phyloP scores from a whole-genome alignment of 2,888 invertebrate species.

The Lochmaea crataegi region DNA sequence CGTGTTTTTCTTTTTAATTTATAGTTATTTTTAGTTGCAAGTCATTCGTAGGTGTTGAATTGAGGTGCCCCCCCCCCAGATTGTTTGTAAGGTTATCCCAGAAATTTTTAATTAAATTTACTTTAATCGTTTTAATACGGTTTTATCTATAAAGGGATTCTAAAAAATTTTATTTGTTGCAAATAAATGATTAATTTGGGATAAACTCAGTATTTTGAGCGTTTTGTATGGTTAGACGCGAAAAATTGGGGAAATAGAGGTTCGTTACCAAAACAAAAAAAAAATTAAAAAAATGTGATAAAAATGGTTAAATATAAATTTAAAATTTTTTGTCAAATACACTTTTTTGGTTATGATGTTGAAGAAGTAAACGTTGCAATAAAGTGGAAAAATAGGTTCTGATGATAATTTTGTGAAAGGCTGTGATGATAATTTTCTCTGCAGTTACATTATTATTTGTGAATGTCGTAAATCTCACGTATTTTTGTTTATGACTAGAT shows the following conservation, averaged over 20 bases:
- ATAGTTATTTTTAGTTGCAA: conserved; percentile 39
- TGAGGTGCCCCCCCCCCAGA: conserved; percentile 28
- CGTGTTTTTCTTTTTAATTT: conserved; percentile 11
- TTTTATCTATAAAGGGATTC: neutral
- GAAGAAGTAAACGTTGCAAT: conserved; percentile 15
- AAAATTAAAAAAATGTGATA: conserved; percentile 42
- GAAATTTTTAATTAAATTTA: neutral
- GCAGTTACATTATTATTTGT: conserved; percentile 8
- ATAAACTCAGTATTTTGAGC: conserved; percentile 23
- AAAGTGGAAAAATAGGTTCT: conserved; percentile 30
- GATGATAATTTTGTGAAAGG: conserved; percentile 34
- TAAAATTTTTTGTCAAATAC: conserved; percentile 27
- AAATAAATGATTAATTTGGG: conserved; percentile 2
- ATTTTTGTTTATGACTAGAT: neutral
- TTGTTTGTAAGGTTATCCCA: conserved; percentile 16
- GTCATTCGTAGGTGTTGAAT: conserved; percentile 36
- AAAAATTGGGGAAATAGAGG: conserved; percentile 21
- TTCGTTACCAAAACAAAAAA: conserved; percentile 35
- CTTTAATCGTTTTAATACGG: neutral
- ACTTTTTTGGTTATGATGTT: conserved; percentile 28
- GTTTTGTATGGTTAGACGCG: conserved; percentile 24
- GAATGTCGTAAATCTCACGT: neutral
- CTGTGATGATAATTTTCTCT: conserved; percentile 39
- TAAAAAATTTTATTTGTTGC: neutral
- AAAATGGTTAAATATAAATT: conserved; percentile 37